Percentiles rank a stretch among this genome's conserved stretches.
Evolutionary conservation across 2,113 vertebrate genomes (phyloP).

Genomic region (Bostrychus sinensis): DNA sequence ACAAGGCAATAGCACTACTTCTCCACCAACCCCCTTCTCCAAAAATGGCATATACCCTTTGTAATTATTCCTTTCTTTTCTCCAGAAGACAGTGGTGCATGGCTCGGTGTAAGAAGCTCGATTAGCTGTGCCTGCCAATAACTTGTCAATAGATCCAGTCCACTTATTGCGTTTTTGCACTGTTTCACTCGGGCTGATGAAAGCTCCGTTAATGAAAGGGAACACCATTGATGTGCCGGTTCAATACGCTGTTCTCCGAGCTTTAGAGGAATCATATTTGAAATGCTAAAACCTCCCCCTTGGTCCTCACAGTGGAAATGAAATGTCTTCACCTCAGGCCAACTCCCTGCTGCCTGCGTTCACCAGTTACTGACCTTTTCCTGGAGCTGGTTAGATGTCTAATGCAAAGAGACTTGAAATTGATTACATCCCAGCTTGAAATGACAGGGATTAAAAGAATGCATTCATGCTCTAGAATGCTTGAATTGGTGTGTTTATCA

Average conservation of each 20-base stretch:
- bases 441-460: background rate
- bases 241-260: constrained; percentile 58
- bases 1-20: constrained; percentile 55
- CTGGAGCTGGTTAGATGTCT: constrained; percentile 18
- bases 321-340: constrained; percentile 46
- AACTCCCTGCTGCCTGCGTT: constrained; percentile 25
- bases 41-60: constrained; percentile 52
- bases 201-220: constrained; percentile 65
- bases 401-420: constrained; percentile 2
- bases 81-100: constrained; percentile 33
- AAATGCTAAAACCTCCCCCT: constrained; percentile 44
- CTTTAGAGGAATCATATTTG: constrained; percentile 48
- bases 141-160: constrained; percentile 57
- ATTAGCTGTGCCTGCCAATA: constrained; percentile 72
- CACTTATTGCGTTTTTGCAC: constrained; percentile 53
- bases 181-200: constrained; percentile 47
- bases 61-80: constrained; percentile 63
- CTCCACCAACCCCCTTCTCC: constrained; percentile 46
- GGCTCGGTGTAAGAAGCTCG: constrained; percentile 47
- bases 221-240: constrained; percentile 60
- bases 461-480: too few species aligned
- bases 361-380: constrained; percentile 16
- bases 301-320: constrained; percentile 43
- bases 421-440: background rate
- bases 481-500: too few species aligned